A percentile compares a stretch with the other conserved stretches of the same genome.
Evolutionary conservation across 92 coral and sea anemone species (phyloP).

Genomic region (Parazoanthus swiftii): DNA sequence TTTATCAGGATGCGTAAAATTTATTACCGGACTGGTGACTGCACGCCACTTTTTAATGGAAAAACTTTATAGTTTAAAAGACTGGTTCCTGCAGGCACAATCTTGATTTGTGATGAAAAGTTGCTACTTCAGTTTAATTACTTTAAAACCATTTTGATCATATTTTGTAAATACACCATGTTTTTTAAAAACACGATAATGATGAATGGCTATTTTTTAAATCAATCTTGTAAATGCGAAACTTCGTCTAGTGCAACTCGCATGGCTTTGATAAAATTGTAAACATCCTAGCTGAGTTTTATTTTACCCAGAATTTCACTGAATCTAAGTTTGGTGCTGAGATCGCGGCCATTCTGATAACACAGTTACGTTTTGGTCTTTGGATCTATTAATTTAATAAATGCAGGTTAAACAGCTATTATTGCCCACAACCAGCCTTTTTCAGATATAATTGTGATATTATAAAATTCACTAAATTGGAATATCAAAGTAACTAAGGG

Average conservation of each 20-base stretch:
- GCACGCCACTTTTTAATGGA: too few relatives aligned
- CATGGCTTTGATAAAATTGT: background rate
- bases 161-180: too few relatives aligned
- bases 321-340: constrained; percentile 12
- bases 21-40: too few relatives aligned
- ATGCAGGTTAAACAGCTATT: background rate
- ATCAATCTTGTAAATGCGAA: background rate
- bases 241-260: constrained; percentile 1
- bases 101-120: too few relatives aligned
- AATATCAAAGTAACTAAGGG: background rate
- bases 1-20: too few relatives aligned
- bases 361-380: background rate
- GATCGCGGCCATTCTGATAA: background rate
- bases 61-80: too few relatives aligned
- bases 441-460: constrained; percentile 4
- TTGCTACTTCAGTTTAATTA: too few relatives aligned
- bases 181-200: too few relatives aligned
- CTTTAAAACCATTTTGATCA: too few relatives aligned
- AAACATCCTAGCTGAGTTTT: constrained; percentile 2
- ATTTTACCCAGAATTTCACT: background rate
- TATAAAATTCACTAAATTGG: background rate
- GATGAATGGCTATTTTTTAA: too few relatives aligned
- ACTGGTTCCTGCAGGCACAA: too few relatives aligned
- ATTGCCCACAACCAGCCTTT: constrained; percentile 9
- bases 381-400: background rate